Evolutionary conservation across 2,888 invertebrate genomes (phyloP), one percentile per base, ranked within the genome.

Genomic region (Eristalis intricaria): DNA sequence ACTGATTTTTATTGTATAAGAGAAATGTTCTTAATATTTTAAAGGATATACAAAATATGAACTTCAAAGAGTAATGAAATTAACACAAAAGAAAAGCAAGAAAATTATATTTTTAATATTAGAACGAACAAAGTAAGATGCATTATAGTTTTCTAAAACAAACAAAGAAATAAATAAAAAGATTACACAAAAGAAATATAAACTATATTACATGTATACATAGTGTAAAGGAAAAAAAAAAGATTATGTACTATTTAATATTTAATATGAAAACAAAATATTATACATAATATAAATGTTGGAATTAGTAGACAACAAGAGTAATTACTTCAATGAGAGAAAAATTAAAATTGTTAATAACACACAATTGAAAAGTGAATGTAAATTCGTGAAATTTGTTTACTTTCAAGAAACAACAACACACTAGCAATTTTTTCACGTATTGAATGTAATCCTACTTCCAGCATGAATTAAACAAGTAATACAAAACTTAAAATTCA

Each of bases 71-170:
- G 35, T 70, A 56, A 71, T 32, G 35, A 77, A 58, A 63, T 4
- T 3, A 66, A 69, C 22, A 61, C 22, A 61, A 66, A 19, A 50
- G 60, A 0, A 69, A 50, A 60, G 75, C 65, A 65, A 26, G 26
- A 38, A 78, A 77, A 86, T 50, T 87, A 87, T 83, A 87, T 87
- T 87, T 87, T 87, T 87, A 87, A 87, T 87, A 87, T 83, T 75
- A 87, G 79, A 79, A 78, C 74, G 74, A 69, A 43, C 68, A 81
- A 75, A 38, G 78, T 83, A 4, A 80, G 60, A 65, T 66, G 81
- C 77, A 78, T 82, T 82, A 76, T 77, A 78, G 65, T 70, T 81
- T 81, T 81, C 58, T 65, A 50, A 50, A 50, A 19, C 50, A 50
- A 50, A 50, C 19, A 50, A 50, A n/a, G 15, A 50, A 43, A 43